Percentiles rank a stretch among this genome's conserved stretches.
Evolutionary conservation across 2,888 invertebrate species (phyloP).

Genomic region (Liodrosophila aerea): DNA sequence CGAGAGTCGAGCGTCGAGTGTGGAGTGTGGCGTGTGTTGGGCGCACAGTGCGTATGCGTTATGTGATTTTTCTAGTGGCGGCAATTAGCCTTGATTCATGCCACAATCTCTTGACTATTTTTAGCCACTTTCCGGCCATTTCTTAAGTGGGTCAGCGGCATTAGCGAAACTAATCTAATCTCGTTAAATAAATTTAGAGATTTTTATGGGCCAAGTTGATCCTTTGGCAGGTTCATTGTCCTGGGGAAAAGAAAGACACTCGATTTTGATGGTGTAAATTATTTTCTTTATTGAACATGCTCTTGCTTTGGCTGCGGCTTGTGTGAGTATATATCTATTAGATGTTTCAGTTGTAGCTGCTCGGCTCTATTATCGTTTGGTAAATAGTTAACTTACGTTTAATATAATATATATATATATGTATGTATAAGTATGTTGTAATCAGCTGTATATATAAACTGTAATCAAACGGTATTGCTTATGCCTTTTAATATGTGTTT

Average conservation of each 20-base stretch:
- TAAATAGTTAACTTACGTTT: conserved; percentile 67
- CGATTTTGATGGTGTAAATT: conserved; percentile 64
- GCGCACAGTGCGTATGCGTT: conserved; percentile 31
- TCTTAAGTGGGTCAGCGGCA: conserved; percentile 41
- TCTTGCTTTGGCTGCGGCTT: conserved; percentile 33
- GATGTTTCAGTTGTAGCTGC: no score
- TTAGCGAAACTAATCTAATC: conserved; percentile 8
- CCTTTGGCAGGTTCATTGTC: not conserved
- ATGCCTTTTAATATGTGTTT: conserved; percentile 13
- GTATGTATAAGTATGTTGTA: conserved; percentile 29
- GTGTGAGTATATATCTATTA: conserved; percentile 31
- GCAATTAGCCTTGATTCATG: conserved; percentile 48
- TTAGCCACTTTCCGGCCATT: not conserved
- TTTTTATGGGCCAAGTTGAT: conserved; percentile 30
- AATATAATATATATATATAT: no score
- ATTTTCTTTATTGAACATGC: conserved; percentile 70
- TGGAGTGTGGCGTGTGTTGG: no score
- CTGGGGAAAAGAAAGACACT: not conserved
- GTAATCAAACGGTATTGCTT: conserved; percentile 24
- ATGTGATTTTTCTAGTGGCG: conserved; percentile 3
- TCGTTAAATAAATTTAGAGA: conserved; percentile 15
- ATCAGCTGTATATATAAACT: conserved; percentile 33
- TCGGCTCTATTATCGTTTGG: conserved; percentile 20
- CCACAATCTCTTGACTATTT: conserved; percentile 34
- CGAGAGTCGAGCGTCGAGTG: conserved; percentile 7